phyloP scores from a whole-genome alignment of 2,888 invertebrate genomes.

The Apamea monoglypha region DNA sequence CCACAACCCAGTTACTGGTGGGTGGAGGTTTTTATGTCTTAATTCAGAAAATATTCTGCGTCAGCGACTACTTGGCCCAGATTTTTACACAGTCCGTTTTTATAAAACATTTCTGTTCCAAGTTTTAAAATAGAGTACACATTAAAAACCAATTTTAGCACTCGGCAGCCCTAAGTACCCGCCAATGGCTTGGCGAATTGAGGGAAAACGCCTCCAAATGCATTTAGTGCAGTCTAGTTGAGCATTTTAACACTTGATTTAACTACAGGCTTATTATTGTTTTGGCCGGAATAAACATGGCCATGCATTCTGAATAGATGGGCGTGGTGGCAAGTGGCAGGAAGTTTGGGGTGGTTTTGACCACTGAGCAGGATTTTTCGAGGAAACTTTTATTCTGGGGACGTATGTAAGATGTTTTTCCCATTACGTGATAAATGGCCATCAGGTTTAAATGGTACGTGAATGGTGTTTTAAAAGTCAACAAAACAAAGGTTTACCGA shows the following conservation, averaged over 20 bases:
- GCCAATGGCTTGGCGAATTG: conserved; percentile 74
- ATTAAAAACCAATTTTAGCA: conserved; percentile 51
- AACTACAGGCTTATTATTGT: conserved; percentile 69
- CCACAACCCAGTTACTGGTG: no score
- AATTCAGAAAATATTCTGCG: background rate
- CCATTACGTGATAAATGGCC: background rate
- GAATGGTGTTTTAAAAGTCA: background rate
- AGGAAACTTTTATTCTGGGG: background rate
- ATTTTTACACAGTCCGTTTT: conserved; percentile 17
- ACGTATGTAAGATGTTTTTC: background rate
- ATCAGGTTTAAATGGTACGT: background rate
- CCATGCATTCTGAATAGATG: conserved; percentile 50
- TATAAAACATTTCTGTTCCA: conserved; percentile 32
- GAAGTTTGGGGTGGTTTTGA: background rate
- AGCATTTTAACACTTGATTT: conserved; percentile 73
- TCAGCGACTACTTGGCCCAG: conserved; percentile 9
- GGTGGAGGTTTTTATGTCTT: background rate
- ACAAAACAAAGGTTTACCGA: background rate
- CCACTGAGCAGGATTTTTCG: background rate
- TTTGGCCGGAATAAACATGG: conserved; percentile 61
- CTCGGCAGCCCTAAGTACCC: conserved; percentile 68
- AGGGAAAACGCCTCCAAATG: conserved; percentile 77
- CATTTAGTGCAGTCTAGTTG: conserved; percentile 78
- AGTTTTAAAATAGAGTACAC: conserved; percentile 41
- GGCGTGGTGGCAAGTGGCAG: background rate